Evolutionary conservation across 2,113 vertebrate genomes (phyloP), one percentile per base, ranked within the genome.

Genomic region (Solea solea): DNA sequence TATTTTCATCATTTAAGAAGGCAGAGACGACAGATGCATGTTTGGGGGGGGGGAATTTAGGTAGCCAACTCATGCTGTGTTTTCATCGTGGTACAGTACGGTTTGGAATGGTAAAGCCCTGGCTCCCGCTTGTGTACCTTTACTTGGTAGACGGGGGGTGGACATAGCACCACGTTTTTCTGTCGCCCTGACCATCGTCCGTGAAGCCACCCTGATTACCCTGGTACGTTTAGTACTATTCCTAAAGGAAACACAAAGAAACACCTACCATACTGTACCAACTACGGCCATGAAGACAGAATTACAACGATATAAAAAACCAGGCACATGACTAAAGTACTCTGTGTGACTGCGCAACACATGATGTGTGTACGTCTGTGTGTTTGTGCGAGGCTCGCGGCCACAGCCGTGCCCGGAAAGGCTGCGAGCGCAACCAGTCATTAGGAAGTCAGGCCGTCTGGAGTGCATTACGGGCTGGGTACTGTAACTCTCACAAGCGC

Each of bases 401-500:
- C 91, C 91, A 93, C 88, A 90, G 87, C 62, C 85, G 68, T 92
- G 89, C 90, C 93, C 92, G 93, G 94, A 94, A 94, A 93, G 82
- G 90, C 93, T 94, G 82, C 61, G 86, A 94, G 93, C 91, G 80
- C 81, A 92, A 91, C 88, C 79, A 91, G 93, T 93, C 92, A 94
- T 94, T 94, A 94, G 92, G 92, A 91, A 94, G 92, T 92, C 79
- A 83, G 82, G 83, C 87, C 83, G 92, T 94, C 94, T 94, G 94
- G 93, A 93, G 90, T 74, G 87, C 90, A 93, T 94, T 94, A 94
- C 67, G 84, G 85, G 79, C 83, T 80, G 87, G 89, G 92, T 92
- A 92, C 91, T 88, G 90, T 87, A 91, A 92, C 85, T 90, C 89
- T 90, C 91, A 92, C 90, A 90, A 88, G 90, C 85, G 85, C 74